Evolutionary conservation across 2,888 invertebrate species (phyloP).

Genomic region (Syrista parreyssii): DNA sequence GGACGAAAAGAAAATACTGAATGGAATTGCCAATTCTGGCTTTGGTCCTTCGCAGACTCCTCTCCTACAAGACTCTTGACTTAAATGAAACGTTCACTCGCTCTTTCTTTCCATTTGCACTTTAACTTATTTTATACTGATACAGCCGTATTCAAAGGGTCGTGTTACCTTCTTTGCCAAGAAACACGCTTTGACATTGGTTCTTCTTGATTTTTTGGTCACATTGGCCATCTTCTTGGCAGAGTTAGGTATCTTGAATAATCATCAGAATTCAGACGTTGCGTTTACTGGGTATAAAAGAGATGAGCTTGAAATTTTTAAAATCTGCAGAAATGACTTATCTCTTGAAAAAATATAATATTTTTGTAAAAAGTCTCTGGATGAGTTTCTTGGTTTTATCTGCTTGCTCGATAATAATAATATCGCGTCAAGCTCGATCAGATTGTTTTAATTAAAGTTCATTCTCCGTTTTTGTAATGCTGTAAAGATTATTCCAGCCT

Average conservation of each 20-base stretch:
- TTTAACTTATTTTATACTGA: background rate
- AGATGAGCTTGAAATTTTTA: background rate
- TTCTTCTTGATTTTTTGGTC: background rate
- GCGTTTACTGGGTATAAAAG: background rate
- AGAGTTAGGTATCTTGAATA: background rate
- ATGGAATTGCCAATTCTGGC: background rate
- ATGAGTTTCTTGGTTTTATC: background rate
- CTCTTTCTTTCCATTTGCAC: background rate
- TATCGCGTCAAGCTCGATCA: background rate
- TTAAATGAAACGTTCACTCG: background rate
- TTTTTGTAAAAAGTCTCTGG: background rate
- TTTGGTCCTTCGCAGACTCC: background rate
- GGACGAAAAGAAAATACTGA: background rate
- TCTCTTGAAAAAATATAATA: background rate
- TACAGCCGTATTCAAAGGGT: background rate
- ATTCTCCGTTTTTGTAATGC: background rate
- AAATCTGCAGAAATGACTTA: background rate
- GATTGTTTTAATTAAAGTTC: background rate
- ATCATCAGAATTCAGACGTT: background rate
- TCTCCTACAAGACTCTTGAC: background rate
- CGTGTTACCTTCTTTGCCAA: background rate
- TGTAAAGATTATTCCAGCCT: background rate
- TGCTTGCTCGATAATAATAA: background rate
- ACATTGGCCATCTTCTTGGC: background rate
- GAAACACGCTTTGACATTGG: background rate